These are phyloP conservation scores for Romanogobio albipinnatus DNA, from an alignment of 2,113 vertebrate genomes.

Conservation along the genomic window DNA sequence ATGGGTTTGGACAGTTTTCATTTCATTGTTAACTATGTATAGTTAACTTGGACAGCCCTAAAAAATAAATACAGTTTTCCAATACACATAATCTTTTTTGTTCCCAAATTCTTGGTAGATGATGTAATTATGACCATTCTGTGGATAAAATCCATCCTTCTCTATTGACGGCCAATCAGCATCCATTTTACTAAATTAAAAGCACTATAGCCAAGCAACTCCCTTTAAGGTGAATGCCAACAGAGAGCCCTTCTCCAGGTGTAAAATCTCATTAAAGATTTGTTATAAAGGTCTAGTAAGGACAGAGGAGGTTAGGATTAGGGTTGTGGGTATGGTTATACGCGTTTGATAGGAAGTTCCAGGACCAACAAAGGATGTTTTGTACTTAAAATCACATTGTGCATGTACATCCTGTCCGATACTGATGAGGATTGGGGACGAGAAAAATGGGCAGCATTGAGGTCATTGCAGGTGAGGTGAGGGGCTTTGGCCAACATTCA, in stretches of 20 bases:
- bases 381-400: not conserved
- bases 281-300: not conserved
- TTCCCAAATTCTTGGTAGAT: not conserved
- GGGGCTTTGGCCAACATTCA: constrained; percentile 11
- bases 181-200: not conserved
- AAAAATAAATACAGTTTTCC: not conserved
- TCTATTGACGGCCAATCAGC: not conserved
- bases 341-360: not conserved
- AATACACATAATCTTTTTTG: not conserved
- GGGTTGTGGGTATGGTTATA: not conserved
- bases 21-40: not conserved
- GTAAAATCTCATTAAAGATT: not conserved
- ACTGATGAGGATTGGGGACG: not conserved
- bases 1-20: not conserved
- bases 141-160: not conserved
- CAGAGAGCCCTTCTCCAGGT: not conserved
- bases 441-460: not conserved
- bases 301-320: not conserved
- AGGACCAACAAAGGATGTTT: constrained; percentile 4
- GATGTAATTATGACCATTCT: not conserved
- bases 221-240: not conserved
- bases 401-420: constrained; percentile 13
- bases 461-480: not conserved
- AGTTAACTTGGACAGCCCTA: not conserved
- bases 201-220: not conserved